Conservation (phyloP, 2,888 invertebrate species). For the Aphidius colemani region DNA sequence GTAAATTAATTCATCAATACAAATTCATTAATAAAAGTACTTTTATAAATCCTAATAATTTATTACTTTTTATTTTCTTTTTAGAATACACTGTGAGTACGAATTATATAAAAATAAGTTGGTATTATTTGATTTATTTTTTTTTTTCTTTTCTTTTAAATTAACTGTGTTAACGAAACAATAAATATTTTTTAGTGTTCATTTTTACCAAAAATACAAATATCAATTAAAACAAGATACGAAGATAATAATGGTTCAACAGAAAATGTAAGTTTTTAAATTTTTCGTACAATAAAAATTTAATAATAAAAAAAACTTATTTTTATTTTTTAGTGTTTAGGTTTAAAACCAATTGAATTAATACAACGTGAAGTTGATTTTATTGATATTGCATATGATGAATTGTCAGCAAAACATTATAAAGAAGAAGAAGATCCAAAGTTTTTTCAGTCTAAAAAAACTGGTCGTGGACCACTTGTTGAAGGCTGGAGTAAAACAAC, state of each 20-base stretch:
- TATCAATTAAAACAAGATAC: slow-evolving; percentile 86
- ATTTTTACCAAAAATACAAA: slow-evolving; percentile 82
- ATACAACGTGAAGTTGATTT: slow-evolving; percentile 76
- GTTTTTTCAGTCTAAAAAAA: slow-evolving; percentile 81
- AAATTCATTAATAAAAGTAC: background rate
- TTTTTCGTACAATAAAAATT: slow-evolving; percentile 1
- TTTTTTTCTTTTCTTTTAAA: slow-evolving; percentile 3
- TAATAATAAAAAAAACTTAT: slow-evolving; percentile 6
- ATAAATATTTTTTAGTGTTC: slow-evolving; percentile 74
- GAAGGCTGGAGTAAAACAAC: slow-evolving; percentile 80
- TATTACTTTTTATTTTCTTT: slow-evolving; percentile 40
- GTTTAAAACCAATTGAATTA: slow-evolving; percentile 73
- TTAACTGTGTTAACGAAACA: slow-evolving; percentile 24
- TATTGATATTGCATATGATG: slow-evolving; percentile 88
- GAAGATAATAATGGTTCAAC: slow-evolving; percentile 86
- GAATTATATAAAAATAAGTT: slow-evolving; percentile 12
- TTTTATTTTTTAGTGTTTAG: slow-evolving; percentile 72
- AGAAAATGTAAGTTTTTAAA: slow-evolving; percentile 77
- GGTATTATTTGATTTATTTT: too few relatives aligned
- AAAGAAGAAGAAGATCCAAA: slow-evolving; percentile 88
- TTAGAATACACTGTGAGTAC: slow-evolving; percentile 77
- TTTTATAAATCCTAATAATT: slow-evolving; percentile 10
- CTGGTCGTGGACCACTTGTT: slow-evolving; percentile 80
- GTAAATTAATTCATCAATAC: slow-evolving; percentile 58
- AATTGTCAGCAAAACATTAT: slow-evolving; percentile 82